Conservation (phyloP, 2,113 vertebrate genomes). For the Pica pica region DNA sequence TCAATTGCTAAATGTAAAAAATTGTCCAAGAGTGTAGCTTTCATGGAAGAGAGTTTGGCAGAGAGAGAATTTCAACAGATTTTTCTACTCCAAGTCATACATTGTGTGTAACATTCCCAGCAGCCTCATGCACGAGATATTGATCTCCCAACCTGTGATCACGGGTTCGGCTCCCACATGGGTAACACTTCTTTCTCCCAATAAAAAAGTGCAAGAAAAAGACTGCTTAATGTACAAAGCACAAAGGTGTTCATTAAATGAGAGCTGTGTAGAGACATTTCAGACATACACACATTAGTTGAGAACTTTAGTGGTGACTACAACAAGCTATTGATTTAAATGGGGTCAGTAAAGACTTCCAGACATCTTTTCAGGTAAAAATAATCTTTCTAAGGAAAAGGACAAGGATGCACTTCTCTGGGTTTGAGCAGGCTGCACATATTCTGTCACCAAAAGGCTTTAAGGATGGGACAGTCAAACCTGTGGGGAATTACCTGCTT, state of each 20-base stretch:
- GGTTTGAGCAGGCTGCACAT: neutral
- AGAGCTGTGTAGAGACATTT: neutral
- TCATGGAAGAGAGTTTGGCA: neutral
- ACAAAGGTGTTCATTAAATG: neutral
- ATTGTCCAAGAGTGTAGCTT: neutral
- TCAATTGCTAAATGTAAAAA: neutral
- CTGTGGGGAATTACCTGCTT: neutral
- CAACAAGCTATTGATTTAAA: neutral
- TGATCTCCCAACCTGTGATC: neutral
- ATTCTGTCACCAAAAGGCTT: neutral
- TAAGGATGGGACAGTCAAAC: neutral
- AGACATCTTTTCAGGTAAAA: neutral
- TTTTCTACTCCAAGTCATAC: neutral
- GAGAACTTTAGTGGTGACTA: neutral
- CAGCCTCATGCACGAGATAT: accelerated
- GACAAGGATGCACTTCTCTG: neutral
- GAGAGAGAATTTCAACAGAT: neutral
- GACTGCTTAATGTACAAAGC: neutral
- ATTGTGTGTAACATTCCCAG: neutral
- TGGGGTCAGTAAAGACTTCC: neutral
- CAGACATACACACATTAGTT: neutral
- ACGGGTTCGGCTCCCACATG: neutral
- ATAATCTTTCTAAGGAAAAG: neutral
- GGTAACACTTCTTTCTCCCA: neutral
- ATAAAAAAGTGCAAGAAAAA: neutral